Percentiles rank a stretch among this genome's conserved stretches.
Conservation (phyloP, 2,797 vertebrate genomes). For the Acanthurus lineatus region DNA sequence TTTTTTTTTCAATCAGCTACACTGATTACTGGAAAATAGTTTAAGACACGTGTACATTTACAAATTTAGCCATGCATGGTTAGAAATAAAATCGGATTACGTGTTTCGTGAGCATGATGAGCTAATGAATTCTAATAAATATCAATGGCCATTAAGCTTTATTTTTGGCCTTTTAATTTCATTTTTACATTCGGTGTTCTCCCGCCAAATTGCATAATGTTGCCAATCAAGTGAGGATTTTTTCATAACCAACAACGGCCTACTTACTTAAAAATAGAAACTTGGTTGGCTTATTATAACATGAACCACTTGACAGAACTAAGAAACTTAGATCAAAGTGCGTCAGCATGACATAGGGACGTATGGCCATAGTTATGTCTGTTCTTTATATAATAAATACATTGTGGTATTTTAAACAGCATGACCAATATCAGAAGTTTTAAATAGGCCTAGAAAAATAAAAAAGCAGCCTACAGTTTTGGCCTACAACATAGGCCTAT, state of each 20-base stretch:
- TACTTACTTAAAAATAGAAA: too few relatives aligned
- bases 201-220: neutral
- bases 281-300: too few relatives aligned
- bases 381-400: too few relatives aligned
- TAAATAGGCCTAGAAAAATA: too few relatives aligned
- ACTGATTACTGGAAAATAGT: conserved; percentile 45
- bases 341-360: too few relatives aligned
- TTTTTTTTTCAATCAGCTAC: conserved; percentile 50
- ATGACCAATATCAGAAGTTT: too few relatives aligned
- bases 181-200: neutral
- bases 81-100: conserved; percentile 21
- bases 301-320: too few relatives aligned
- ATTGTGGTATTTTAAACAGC: too few relatives aligned
- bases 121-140: neutral
- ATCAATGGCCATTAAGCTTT: neutral
- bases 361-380: too few relatives aligned
- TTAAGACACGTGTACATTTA: conserved; percentile 31
- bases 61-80: conserved; percentile 35
- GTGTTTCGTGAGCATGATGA: neutral
- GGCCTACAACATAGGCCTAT: too few relatives aligned
- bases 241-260: neutral
- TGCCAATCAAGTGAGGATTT: neutral
- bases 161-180: neutral
- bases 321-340: too few relatives aligned
- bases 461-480: too few relatives aligned